A percentile compares a stretch with the other conserved stretches of the same genome.
Conservation (phyloP, 2,113 vertebrate genomes). For the Protomyctophum bolini region DNA sequence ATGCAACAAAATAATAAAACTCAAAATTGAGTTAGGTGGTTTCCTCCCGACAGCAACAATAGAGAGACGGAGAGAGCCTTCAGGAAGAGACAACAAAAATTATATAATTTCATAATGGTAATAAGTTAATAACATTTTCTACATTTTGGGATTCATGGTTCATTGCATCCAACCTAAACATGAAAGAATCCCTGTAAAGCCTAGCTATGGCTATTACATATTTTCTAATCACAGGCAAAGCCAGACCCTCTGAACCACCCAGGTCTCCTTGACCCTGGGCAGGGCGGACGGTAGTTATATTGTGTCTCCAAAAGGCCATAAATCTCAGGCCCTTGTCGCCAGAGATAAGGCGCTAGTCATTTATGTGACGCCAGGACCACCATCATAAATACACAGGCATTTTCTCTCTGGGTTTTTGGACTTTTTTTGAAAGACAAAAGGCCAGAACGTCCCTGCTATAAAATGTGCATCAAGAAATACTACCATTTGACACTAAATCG, state of each 20-base stretch:
- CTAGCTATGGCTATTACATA: too few relatives aligned
- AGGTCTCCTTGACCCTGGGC: conserved; percentile 47
- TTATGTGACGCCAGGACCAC: conserved; percentile 45
- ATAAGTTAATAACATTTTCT: neutral
- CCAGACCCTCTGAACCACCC: conserved; percentile 17
- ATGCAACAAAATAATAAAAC: too few relatives aligned
- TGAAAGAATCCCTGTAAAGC: too few relatives aligned
- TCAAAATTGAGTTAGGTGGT: too few relatives aligned
- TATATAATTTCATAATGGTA: too few relatives aligned
- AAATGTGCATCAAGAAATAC: conserved; percentile 17
- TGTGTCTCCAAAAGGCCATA: conserved; percentile 38
- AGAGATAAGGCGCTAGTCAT: conserved; percentile 54
- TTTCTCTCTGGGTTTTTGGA: conserved; percentile 27
- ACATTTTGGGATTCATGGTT: too few relatives aligned
- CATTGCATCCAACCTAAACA: too few relatives aligned
- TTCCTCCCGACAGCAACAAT: too few relatives aligned
- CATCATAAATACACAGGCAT: conserved; percentile 40
- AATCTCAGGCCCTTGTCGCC: conserved; percentile 46
- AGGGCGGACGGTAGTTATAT: conserved; percentile 29
- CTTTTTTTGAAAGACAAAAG: conserved; percentile 24
- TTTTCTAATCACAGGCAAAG: conserved; percentile 8
- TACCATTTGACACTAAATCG: neutral
- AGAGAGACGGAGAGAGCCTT: too few relatives aligned
- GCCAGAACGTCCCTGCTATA: conserved; percentile 3
- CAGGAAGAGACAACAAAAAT: too few relatives aligned